phyloP scores from a whole-genome alignment of 2,888 invertebrate species.

The Dynastes maya region DNA sequence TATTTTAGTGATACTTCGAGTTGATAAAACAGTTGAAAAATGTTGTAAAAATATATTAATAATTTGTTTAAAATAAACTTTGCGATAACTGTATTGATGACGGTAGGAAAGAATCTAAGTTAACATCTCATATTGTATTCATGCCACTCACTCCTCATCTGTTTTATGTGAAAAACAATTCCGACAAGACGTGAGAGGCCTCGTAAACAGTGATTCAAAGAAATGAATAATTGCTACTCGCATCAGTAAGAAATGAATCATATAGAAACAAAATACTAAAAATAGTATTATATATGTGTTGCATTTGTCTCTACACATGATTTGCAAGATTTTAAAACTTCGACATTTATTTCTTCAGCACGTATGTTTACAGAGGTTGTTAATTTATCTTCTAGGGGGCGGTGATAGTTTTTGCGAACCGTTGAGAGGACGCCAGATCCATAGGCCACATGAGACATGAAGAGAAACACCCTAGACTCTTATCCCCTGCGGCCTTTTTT shows the following conservation, averaged over 20 bases:
- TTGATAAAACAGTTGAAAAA: no score
- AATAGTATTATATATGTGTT: neutral
- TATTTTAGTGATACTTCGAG: no score
- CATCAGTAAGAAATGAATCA: neutral
- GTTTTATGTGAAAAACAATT: no score
- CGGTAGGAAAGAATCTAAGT: no score
- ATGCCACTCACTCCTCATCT: no score
- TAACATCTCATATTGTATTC: no score
- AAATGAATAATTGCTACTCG: neutral
- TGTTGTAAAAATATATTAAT: no score
- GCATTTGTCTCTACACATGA: neutral
- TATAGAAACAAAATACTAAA: slow-evolving; percentile 14
- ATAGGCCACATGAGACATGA: slow-evolving; percentile 20
- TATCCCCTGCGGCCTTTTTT: slow-evolving; percentile 3
- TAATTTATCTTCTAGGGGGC: slow-evolving; percentile 18
- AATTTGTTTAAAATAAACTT: no score
- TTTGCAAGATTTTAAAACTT: neutral
- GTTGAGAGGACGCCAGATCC: slow-evolving; percentile 5
- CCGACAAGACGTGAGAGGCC: slow-evolving; percentile 17
- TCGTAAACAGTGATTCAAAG: slow-evolving; percentile 10
- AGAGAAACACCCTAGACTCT: neutral
- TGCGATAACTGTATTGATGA: no score
- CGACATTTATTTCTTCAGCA: neutral
- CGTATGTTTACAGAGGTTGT: slow-evolving; percentile 10
- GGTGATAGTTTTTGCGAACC: neutral